Percentiles rank a stretch among this genome's conserved stretches.
Conservation (phyloP, 1,140 invertebrate genomes). For the Platyscapa corneri region DNA sequence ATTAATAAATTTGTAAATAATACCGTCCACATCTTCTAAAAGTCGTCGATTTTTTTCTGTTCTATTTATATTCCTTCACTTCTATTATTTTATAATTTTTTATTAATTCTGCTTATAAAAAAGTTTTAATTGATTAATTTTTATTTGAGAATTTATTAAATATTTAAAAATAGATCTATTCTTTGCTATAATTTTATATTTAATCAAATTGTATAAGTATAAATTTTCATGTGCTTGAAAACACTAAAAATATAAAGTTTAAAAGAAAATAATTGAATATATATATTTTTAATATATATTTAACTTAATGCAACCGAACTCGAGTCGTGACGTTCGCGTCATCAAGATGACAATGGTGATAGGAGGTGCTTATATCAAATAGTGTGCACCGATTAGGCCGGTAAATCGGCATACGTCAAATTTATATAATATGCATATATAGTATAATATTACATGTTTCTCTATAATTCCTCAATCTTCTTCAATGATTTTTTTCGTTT, state of each 20-base stretch:
- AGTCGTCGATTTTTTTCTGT: slow-evolving; percentile 35
- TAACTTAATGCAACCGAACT: too few relatives aligned
- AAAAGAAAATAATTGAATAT: background rate
- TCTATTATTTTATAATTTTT: background rate
- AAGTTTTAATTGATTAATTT: background rate
- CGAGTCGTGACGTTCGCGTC: too few relatives aligned
- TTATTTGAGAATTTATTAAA: background rate
- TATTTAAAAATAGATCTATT: background rate
- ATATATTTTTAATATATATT: background rate
- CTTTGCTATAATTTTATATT: background rate
- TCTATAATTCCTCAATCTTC: background rate
- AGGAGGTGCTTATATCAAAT: too few relatives aligned
- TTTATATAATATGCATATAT: too few relatives aligned
- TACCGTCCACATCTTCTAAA: slow-evolving; percentile 24
- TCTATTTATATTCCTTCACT: background rate
- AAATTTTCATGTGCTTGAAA: background rate
- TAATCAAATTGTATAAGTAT: background rate
- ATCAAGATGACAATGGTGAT: too few relatives aligned
- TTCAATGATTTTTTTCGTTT: background rate
- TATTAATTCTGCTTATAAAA: too few relatives aligned
- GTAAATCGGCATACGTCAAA: too few relatives aligned
- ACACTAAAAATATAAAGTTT: too few relatives aligned
- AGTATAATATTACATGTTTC: too few relatives aligned
- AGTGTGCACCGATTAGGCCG: too few relatives aligned
- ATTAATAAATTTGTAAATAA: too few relatives aligned